Evolutionary conservation across 2,797 vertebrate genomes (phyloP).

Genomic region (Danionella dracula): DNA sequence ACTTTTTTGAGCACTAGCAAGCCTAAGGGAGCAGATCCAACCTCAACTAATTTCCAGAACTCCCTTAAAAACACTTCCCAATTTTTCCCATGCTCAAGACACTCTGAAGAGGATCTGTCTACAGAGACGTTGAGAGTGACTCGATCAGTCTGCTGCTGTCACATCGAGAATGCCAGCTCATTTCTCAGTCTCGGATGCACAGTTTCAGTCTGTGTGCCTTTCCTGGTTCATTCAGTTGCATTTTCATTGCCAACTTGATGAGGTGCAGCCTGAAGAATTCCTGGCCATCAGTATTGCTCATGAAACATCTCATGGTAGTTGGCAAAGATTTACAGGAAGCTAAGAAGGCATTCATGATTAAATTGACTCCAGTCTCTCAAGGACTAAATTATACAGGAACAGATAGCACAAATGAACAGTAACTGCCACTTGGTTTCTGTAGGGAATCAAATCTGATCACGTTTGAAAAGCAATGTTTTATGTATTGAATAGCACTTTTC

Average conservation of each 20-base stretch:
- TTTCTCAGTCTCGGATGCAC: conserved; percentile 55
- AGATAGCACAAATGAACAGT: conserved; percentile 28
- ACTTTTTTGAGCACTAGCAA: too few species aligned
- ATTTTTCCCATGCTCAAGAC: not conserved
- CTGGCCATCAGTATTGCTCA: conserved; percentile 43
- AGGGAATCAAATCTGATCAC: conserved; percentile 6
- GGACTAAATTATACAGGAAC: conserved; percentile 34
- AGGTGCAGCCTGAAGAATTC: conserved; percentile 53
- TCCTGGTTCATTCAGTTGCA: conserved; percentile 63
- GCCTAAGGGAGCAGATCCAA: too few species aligned
- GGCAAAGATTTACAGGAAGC: conserved; percentile 1
- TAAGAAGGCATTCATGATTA: not conserved
- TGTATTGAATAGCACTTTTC: too few species aligned
- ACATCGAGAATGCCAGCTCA: conserved; percentile 67
- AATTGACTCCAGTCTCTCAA: conserved; percentile 33
- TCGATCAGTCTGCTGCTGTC: conserved; percentile 62
- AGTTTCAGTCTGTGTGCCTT: conserved; percentile 29
- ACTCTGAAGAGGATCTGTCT: conserved; percentile 30
- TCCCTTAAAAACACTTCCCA: not conserved
- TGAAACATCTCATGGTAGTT: conserved; percentile 9
- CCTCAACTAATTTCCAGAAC: not conserved
- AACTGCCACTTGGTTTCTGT: conserved; percentile 22
- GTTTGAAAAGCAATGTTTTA: not conserved
- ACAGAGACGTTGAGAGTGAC: conserved; percentile 53
- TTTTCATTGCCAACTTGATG: conserved; percentile 59